Base-by-base conservation (phyloP, 2,113 vertebrate genomes). In the Urocolius indicus region DNA sequence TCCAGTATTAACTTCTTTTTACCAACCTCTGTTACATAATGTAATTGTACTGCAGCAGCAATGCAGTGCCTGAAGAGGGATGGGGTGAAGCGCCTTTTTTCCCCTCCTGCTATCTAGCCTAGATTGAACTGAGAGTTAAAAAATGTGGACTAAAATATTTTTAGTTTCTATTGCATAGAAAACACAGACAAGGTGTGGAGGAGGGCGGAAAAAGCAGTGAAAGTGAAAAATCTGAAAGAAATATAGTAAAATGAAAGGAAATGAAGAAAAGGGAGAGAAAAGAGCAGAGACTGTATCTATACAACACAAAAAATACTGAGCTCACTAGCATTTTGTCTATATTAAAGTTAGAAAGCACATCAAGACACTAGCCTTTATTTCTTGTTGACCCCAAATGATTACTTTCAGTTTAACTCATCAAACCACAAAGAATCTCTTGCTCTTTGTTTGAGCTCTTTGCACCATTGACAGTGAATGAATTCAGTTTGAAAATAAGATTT, bases 1-100 rank as follows among this genome's bases (percentile, higher is more conserved):
- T 84, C 29, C 49, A 72, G 17, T 45, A 54, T 90, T 95, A 97
- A 85, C 29, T 74, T 48, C 41, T 84, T 95, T 91, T 89, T 62
- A 57, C 11, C 45, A 71, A 9, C 21, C 9, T 34, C 24, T 43
- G 67, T 92, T 92, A 83, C 18, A 54, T 68, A 92, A 94, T 41
- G n/a, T 61, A 78, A 72, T 48, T 72, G n/a, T 83, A 27, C 36
- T 58, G 36, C 13, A 80, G 54, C 17, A 80, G 46, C 27, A 16
- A 32, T 48, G 49, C 16, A 74, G 36, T 38, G 19, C 38, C 85
- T 78, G 46, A 58, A 72, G 65, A 62, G 12, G 34, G 26, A 27
- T 36, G 26, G 11, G 2, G 3, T 26, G 16, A 11, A 46, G 11
- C 3, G 5, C 11, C 90, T 55, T 8, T 65, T 82, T 93, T 76